Percentiles rank a stretch among this genome's conserved stretches.
Evolutionary conservation across 1,140 invertebrate genomes (phyloP).

Genomic region (Drosophila nannoptera): DNA sequence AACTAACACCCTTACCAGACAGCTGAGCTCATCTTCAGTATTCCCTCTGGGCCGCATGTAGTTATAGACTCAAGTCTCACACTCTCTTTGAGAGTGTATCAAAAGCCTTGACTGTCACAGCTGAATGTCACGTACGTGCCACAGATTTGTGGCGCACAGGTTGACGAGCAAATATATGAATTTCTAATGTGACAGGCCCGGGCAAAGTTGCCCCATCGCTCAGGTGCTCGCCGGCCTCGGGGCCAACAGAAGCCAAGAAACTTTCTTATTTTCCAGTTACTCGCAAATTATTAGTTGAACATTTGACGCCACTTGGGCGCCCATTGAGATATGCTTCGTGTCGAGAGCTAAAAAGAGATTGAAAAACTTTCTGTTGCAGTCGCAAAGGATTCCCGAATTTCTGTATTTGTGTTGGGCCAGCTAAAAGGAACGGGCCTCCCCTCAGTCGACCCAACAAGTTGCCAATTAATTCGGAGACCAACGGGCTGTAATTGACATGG

Average conservation of each 20-base stretch:
- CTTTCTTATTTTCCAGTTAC: constrained; percentile 47
- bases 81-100: neutral
- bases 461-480: constrained; percentile 11
- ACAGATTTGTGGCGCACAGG: constrained; percentile 47
- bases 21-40: neutral
- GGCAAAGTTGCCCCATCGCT: neutral
- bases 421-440: constrained; percentile 4
- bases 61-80: neutral
- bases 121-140: constrained; percentile 52
- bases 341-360: constrained; percentile 42
- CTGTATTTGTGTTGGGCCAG: constrained; percentile 6
- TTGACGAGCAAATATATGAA: constrained; percentile 65
- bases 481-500: neutral
- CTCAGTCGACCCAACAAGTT: constrained; percentile 17
- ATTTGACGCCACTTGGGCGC: constrained; percentile 57
- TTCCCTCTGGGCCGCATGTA: neutral
- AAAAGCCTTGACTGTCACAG: constrained; percentile 2
- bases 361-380: constrained; percentile 58
- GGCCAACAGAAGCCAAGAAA: constrained; percentile 13
- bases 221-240: neutral
- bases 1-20: neutral
- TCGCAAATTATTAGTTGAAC: constrained; percentile 68
- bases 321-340: constrained; percentile 39
- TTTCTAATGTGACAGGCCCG: constrained; percentile 49
- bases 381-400: constrained; percentile 25